These are phyloP conservation scores for Anneissia japonica DNA, from an alignment of 35 echinoderm and acorn worm genomes.

Conservation along the genomic window DNA sequence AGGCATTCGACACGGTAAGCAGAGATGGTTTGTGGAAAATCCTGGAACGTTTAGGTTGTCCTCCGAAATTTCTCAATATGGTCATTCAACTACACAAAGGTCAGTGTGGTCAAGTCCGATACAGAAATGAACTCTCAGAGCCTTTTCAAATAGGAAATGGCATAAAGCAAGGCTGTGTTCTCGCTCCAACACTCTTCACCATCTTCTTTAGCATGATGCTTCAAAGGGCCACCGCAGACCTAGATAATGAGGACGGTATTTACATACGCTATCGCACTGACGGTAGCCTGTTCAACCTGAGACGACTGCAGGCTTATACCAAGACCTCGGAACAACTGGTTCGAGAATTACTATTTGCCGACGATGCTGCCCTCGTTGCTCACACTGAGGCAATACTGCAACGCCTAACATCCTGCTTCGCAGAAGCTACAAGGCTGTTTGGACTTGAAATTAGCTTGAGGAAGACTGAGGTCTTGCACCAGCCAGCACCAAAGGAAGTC, in stretches of 20 bases:
- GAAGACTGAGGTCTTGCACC: conserved; percentile 39
- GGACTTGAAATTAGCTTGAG: conserved; percentile 11
- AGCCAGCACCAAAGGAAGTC: neutral
- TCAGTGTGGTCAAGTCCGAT: neutral
- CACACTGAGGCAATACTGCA: too few species aligned
- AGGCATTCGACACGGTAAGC: conserved; percentile 40
- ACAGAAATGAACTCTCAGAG: neutral
- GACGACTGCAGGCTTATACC: conserved; percentile 31
- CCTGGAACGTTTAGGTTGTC: conserved; percentile 28
- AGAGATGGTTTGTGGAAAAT: conserved; percentile 29
- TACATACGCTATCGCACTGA: conserved; percentile 43
- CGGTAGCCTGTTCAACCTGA: conserved; percentile 56
- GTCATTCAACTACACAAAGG: neutral
- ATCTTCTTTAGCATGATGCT: neutral
- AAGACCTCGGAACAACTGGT: conserved; percentile 13
- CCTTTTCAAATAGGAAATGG: neutral
- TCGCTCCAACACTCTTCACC: conserved; percentile 30
- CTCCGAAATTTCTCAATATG: conserved; percentile 18
- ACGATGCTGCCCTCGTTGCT: too few species aligned
- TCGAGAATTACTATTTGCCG: conserved; percentile 37
- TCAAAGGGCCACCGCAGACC: neutral
- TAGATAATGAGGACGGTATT: conserved; percentile 24
- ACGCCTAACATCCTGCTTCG: neutral
- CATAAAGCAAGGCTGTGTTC: conserved; percentile 7
- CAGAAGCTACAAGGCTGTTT: conserved; percentile 5